These are phyloP conservation scores for Eurois occulta DNA, from an alignment of 2,888 invertebrate species.

Conservation along the genomic window DNA sequence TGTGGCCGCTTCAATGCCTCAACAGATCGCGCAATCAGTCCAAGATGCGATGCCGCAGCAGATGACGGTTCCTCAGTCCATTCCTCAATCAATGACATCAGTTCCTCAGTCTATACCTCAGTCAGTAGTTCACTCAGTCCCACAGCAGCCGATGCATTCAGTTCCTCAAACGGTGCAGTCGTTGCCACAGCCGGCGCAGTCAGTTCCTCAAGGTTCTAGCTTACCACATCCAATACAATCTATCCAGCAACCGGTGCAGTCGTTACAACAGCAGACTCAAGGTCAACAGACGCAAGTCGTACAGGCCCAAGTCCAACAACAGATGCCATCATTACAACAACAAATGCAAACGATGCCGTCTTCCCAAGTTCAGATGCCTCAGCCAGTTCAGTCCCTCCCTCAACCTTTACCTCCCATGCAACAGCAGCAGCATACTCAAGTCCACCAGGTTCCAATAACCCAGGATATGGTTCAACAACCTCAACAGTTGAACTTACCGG, in stretches of 20 bases:
- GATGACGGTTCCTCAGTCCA: constrained; percentile 71
- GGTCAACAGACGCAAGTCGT: constrained; percentile 30
- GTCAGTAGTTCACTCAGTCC: constrained; percentile 64
- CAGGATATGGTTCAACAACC: constrained; percentile 74
- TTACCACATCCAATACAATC: constrained; percentile 62
- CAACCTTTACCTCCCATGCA: constrained; percentile 52
- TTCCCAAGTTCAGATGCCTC: constrained; percentile 50
- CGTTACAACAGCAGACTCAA: constrained; percentile 61
- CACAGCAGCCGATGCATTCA: constrained; percentile 57
- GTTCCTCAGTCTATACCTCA: constrained; percentile 68
- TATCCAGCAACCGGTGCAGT: constrained; percentile 62
- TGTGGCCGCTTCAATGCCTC: constrained; percentile 67
- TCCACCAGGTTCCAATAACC: constrained; percentile 44
- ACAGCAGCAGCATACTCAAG: constrained; percentile 48
- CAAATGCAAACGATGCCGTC: constrained; percentile 53
- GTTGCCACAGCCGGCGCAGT: constrained; percentile 56
- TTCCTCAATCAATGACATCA: constrained; percentile 71
- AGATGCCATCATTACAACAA: constrained; percentile 54
- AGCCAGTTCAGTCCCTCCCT: constrained; percentile 44
- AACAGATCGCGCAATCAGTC: constrained; percentile 67
- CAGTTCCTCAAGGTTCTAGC: constrained; percentile 57
- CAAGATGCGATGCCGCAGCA: constrained; percentile 66
- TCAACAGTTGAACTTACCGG: constrained; percentile 79
- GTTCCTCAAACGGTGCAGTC: constrained; percentile 64
- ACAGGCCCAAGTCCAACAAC: constrained; percentile 37